These are phyloP conservation scores for Diorhabda elongata DNA, from an alignment of 1,140 invertebrate species.

Conservation along the genomic window DNA sequence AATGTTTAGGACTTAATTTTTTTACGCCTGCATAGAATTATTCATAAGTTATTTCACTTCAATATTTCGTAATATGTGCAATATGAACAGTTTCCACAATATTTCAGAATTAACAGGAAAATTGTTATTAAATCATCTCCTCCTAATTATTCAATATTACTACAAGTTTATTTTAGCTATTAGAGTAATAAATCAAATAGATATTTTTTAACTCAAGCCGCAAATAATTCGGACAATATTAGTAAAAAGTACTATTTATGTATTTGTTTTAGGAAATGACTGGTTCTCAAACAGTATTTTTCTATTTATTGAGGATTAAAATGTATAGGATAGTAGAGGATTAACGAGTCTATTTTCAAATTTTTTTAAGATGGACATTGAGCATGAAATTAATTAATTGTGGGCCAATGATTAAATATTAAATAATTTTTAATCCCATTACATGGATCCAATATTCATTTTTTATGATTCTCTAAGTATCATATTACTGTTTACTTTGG, in stretches of 20 bases:
- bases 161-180: neutral
- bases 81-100: too few species aligned
- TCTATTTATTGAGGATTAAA: constrained; percentile 10
- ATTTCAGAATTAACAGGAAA: neutral
- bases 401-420: too few species aligned
- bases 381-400: neutral
- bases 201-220: neutral
- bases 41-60: too few species aligned
- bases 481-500: too few species aligned
- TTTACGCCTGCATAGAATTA: too few species aligned
- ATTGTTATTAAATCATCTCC: neutral
- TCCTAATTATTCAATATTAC: neutral
- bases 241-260: constrained; percentile 5
- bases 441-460: too few species aligned
- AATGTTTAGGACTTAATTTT: too few species aligned
- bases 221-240: constrained; percentile 14
- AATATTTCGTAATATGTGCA: too few species aligned
- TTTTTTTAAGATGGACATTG: neutral
- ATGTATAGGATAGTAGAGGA: neutral
- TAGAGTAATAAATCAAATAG: constrained; percentile 7
- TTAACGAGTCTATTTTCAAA: neutral
- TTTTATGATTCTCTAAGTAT: too few species aligned
- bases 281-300: constrained; percentile 15
- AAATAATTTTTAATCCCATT: too few species aligned
- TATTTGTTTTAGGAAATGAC: constrained; percentile 17